Evolutionary conservation across 2,888 invertebrate genomes (phyloP).

Genomic region (Geotrupes spiniger): DNA sequence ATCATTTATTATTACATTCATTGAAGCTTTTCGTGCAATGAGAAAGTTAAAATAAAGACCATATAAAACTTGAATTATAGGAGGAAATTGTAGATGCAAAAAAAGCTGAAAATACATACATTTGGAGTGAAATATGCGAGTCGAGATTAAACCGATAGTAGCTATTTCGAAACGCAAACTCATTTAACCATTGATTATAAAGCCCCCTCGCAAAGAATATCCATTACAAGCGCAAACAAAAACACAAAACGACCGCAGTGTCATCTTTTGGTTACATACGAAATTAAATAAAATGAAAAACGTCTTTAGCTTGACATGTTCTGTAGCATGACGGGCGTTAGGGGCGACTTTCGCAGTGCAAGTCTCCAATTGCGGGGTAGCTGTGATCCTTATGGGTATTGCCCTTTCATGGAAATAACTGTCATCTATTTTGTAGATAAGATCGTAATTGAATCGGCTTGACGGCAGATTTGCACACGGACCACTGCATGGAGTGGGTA

Average conservation of each 20-base stretch:
- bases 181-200: slow-evolving; percentile 33
- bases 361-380: slow-evolving; percentile 27
- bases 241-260: slow-evolving; percentile 33
- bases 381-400: slow-evolving; percentile 47
- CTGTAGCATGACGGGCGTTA: slow-evolving; percentile 34
- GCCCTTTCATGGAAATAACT: slow-evolving; percentile 53
- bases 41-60: too few species aligned
- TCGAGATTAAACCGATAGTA: slow-evolving; percentile 30
- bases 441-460: slow-evolving; percentile 54
- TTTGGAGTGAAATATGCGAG: slow-evolving; percentile 31
- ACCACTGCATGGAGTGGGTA: slow-evolving; percentile 42
- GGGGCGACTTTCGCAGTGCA: slow-evolving; percentile 35
- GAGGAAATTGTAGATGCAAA: slow-evolving; percentile 10
- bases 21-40: too few species aligned
- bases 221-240: slow-evolving; percentile 33
- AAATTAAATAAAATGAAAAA: slow-evolving; percentile 46
- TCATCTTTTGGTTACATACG: slow-evolving; percentile 42
- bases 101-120: slow-evolving; percentile 28
- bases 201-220: slow-evolving; percentile 30
- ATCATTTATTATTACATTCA: too few species aligned
- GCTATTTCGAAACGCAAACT: slow-evolving; percentile 32
- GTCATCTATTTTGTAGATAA: slow-evolving; percentile 54
- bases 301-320: slow-evolving; percentile 42
- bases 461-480: slow-evolving; percentile 53
- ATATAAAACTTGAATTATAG: not conserved